Evolutionary conservation across 2,797 vertebrate species (phyloP), one percentile per base, ranked within the genome.

Genomic region (Setipinna tenuifilis): DNA sequence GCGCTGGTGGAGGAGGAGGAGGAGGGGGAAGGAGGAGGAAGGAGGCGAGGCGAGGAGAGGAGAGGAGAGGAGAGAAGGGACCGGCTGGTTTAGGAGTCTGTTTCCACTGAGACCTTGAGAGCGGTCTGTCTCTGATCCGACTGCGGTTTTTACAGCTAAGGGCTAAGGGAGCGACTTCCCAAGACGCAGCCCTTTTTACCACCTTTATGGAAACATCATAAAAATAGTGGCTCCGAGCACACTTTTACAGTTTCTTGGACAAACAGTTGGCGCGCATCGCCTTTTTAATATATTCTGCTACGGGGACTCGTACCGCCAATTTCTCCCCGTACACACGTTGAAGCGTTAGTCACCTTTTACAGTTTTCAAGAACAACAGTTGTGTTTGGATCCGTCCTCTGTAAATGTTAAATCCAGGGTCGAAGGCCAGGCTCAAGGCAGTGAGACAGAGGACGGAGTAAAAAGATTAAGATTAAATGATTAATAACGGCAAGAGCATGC

Each of bases 101-200:
- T 88, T 91, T 91, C 90, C 88, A 88, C 25, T 48, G 16, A 87
- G 87, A 81, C 75, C 88, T 87, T 89, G 88, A 92, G 87, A 83
- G 84, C 82, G 65, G 85, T 75, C 81, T 6, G 46, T 83, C 82
- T 86, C 83, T 85, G 87, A 87, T 84, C 87, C 81, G 75, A 28
- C 83, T 85, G 84, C 84, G 81, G 50, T 44, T 87, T 87, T 88
- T 84, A 86, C 85, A 84, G 87, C 85, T 82, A 83, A 35, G 61
- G 86, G 46, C 86, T 83, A 71, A 86, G 83, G 83, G 50, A 88
- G 81, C 16, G 31, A 81, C 82, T 58, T 87, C 86, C 86, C 86
- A 84, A 85, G 87, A 87, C 65, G 82, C 83, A 75, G 78, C 75
- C 31, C 71, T 84, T 89, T 82, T 90, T 86, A 89, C 84, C 90